Percentiles rank a stretch among this genome's conserved stretches.
Evolutionary conservation across 1,140 invertebrate genomes (phyloP).

Genomic region (Bradysia coprophila): DNA sequence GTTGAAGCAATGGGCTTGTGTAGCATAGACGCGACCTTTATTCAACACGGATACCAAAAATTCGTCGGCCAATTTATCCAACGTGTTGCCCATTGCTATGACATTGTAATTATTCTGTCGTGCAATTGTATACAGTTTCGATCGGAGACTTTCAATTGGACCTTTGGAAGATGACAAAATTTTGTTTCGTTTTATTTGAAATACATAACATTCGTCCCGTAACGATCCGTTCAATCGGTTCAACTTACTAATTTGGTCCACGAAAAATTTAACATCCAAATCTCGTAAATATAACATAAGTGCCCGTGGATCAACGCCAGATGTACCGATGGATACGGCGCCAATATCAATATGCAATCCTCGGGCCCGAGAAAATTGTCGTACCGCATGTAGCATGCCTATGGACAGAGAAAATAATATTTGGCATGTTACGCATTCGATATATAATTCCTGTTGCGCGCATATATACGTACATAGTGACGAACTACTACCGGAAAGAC

Average conservation of each 20-base stretch:
- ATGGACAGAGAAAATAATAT: no score
- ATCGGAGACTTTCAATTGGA: neutral
- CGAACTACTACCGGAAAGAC: slow-evolving; percentile 65
- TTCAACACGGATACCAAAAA: slow-evolving; percentile 72
- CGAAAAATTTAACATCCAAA: slow-evolving; percentile 47
- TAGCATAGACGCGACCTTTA: slow-evolving; percentile 53
- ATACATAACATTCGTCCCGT: no score
- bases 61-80: slow-evolving; percentile 69
- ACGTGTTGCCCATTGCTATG: slow-evolving; percentile 65
- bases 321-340: slow-evolving; percentile 40
- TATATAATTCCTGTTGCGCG: no score
- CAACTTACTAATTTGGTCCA: no score
- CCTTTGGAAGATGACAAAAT: neutral
- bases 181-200: no score
- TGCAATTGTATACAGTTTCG: slow-evolving; percentile 47
- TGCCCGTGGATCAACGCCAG: slow-evolving; percentile 40
- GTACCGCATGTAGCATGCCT: slow-evolving; percentile 66
- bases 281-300: slow-evolving; percentile 45
- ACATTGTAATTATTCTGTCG: slow-evolving; percentile 65
- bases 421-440: no score
- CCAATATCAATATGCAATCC: slow-evolving; percentile 58
- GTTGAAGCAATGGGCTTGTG: slow-evolving; percentile 68
- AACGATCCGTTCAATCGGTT: no score
- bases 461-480: no score
- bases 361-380: slow-evolving; percentile 56